phyloP scores from a whole-genome alignment of 2,113 vertebrate species.

The Rhineura floridana region DNA sequence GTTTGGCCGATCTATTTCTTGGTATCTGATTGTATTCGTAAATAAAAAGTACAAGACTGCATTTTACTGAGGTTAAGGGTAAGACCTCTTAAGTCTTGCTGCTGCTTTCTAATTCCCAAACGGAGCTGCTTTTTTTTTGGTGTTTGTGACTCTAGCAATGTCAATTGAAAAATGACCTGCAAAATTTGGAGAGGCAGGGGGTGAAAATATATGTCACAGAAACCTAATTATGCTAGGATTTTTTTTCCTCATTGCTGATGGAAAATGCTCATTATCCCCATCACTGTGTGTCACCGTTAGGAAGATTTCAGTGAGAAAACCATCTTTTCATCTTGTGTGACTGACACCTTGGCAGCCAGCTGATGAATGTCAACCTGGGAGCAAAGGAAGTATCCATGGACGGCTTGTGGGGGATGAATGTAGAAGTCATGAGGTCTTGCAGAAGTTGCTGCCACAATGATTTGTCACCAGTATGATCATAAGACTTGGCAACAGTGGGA shows the following conservation, averaged over 20 bases:
- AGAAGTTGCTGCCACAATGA: conserved; percentile 16
- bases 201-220: background rate
- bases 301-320: conserved; percentile 32
- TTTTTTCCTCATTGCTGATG: background rate
- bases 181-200: background rate
- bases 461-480: conserved; percentile 25
- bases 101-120: conserved; percentile 58
- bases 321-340: conserved; percentile 19
- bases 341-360: conserved; percentile 8
- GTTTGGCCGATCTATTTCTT: background rate
- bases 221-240: background rate
- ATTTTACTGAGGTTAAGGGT: conserved; percentile 29
- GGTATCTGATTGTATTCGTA: background rate
- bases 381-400: conserved; percentile 30
- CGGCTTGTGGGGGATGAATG: conserved; percentile 34
- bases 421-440: conserved; percentile 32
- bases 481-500: background rate
- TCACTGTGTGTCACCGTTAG: background rate
- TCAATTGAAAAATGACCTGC: conserved; percentile 38
- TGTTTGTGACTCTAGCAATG: conserved; percentile 44
- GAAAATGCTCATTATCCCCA: conserved; percentile 10
- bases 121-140: conserved; percentile 57
- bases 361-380: conserved; percentile 16
- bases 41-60: background rate
- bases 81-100: conserved; percentile 23